Evolutionary conservation across 2,113 vertebrate species (phyloP).

Genomic region (Todiramphus chloris): DNA sequence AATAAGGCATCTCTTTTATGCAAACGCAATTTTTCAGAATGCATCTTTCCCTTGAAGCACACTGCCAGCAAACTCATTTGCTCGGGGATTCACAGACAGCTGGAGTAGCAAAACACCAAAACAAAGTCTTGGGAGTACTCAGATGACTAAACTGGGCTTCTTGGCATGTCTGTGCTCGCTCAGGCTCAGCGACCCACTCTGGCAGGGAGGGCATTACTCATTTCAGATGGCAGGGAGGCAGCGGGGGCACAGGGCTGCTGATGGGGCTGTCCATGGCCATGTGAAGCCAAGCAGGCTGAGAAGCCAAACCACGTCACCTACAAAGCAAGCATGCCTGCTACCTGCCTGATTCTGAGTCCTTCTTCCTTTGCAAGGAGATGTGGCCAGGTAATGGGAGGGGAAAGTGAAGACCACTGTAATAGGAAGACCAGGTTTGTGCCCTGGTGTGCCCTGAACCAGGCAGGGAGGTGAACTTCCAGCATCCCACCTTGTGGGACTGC

Average conservation of each 20-base stretch:
- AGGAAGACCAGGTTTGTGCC: neutral
- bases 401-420: rapidly evolving
- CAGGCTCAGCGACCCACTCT: neutral
- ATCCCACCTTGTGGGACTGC: neutral
- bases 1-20: neutral
- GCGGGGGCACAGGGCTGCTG: neutral
- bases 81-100: neutral
- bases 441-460: neutral
- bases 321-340: neutral
- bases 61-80: constrained; percentile 42
- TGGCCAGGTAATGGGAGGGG: neutral
- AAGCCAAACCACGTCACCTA: neutral
- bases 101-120: constrained; percentile 36
- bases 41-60: neutral
- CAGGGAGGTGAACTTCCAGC: neutral
- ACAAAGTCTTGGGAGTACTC: neutral
- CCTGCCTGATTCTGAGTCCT: neutral
- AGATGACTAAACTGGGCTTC: neutral
- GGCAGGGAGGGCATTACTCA: neutral
- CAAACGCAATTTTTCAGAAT: neutral
- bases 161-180: neutral
- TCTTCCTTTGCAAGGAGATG: neutral
- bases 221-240: neutral
- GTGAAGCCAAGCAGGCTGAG: neutral
- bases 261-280: neutral